Evolutionary conservation across 2,113 vertebrate genomes (phyloP), one percentile per base, ranked within the genome.

Genomic region (Microtus pennsylvanicus): DNA sequence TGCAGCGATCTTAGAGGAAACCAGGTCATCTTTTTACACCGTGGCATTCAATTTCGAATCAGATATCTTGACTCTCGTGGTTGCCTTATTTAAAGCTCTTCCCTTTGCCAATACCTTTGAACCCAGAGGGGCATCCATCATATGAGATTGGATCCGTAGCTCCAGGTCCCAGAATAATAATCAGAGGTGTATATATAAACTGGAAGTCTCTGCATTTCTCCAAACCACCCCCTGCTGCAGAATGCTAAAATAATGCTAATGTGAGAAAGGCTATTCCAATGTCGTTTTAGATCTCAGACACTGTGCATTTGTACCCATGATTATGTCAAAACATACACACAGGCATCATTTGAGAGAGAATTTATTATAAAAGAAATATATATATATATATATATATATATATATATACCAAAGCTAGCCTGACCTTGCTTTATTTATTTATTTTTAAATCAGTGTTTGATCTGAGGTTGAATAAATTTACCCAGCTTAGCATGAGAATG

Each of bases 161-260:
- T 95, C 7, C 0, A 85, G 83, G 93, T 93, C 83, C 93, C 95
- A 26, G 97, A 97, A 98, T 98, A 97, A 97, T 95, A 96, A 97
- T 97, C 94, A 97, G 93, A 96, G 91, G 97, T 93, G 50, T 97
- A 95, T 95, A 96, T 96, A 97, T 97, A 97, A 95, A 93, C 92
- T 82, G 94, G 94, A 97, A 95, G 78, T 67, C 95, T 95, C 87
- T 93, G 85, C 81, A 90, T 97, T 93, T 94, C 93, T 90, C 92
- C 88, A 92, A 97, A 97, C 90, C 93, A 87, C 69, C 61, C 94
- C 75, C 80, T 90, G 95, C 94, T 92, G 72, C 26, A 96, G 90
- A 97, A 98, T 97, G 92, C 92, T 97, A 96, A 97, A 98, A 96
- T 96, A 96, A 97, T 97, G 95, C 97, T 98, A 97, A 97, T 97